Percentiles rank a stretch among this genome's conserved stretches.
Conservation (phyloP, 2,113 vertebrate species). For the Etheostoma cragini region DNA sequence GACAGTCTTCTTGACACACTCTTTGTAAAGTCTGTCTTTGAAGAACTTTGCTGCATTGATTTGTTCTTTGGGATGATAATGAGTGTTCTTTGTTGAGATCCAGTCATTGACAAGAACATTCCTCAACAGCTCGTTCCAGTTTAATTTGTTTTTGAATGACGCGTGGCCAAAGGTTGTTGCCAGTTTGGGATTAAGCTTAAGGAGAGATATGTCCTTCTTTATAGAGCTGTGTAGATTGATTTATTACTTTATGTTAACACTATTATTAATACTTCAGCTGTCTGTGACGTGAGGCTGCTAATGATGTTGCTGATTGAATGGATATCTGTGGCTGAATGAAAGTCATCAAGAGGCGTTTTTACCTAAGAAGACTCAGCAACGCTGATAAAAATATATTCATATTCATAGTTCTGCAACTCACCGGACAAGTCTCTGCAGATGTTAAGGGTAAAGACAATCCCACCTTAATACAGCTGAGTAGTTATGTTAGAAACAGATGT, state of each 20-base stretch:
- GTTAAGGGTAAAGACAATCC: neutral
- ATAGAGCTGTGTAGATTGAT: too few species aligned
- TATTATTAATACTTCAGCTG: too few species aligned
- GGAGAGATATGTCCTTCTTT: too few species aligned
- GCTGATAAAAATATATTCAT: neutral
- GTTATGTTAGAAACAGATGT: neutral
- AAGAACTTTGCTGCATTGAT: conserved; percentile 15
- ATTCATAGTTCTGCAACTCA: neutral
- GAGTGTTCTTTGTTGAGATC: conserved; percentile 5
- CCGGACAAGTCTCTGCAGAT: neutral
- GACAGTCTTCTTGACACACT: neutral
- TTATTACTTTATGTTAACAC: too few species aligned
- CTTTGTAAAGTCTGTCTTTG: conserved; percentile 23
- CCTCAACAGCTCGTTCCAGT: neutral
- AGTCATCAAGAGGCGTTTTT: neutral
- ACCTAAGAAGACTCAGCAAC: neutral
- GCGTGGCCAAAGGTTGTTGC: neutral
- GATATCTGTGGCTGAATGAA: neutral
- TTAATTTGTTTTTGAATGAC: conserved; percentile 11
- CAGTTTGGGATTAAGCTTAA: neutral
- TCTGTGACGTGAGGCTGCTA: neutral
- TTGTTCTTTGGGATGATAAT: conserved; percentile 7
- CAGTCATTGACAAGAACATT: conserved; percentile 5
- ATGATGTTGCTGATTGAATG: neutral
- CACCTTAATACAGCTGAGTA: neutral